Evolutionary conservation across 2,797 vertebrate species (phyloP).

Genomic region (Malacoraja senta): DNA sequence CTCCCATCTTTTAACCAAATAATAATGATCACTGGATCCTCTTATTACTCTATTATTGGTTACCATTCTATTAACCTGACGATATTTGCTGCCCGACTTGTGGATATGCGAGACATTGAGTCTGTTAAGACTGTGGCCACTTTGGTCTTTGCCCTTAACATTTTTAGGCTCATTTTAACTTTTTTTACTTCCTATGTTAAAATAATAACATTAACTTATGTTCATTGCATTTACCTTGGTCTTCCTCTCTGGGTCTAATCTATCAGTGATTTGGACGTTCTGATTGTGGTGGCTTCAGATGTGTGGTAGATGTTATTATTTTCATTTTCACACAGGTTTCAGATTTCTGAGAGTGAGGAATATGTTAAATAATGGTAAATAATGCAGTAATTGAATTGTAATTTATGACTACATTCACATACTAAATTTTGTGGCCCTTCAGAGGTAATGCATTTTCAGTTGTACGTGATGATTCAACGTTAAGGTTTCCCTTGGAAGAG

Average conservation of each 20-base stretch:
- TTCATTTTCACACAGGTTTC: background rate
- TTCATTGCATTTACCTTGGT: background rate
- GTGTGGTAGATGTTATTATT: background rate
- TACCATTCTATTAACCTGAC: background rate
- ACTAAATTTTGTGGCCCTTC: background rate
- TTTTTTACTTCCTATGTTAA: background rate
- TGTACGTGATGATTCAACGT: background rate
- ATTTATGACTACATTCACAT: background rate
- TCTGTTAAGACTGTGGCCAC: background rate
- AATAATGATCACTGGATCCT: background rate
- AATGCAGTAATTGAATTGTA: background rate
- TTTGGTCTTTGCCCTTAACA: background rate
- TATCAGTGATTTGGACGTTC: background rate
- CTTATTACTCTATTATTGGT: background rate
- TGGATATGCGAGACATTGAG: background rate
- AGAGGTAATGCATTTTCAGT: background rate
- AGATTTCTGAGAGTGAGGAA: background rate
- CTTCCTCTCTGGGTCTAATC: background rate
- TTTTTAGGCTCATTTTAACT: background rate
- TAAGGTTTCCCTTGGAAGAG: background rate
- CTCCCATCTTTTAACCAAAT: background rate
- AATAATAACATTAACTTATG: too few relatives aligned
- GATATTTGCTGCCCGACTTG: background rate
- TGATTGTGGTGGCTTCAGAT: background rate
- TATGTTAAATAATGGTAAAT: background rate